Evolutionary conservation across 2,888 invertebrate genomes (phyloP).

Genomic region (Nymphalis c-album): DNA sequence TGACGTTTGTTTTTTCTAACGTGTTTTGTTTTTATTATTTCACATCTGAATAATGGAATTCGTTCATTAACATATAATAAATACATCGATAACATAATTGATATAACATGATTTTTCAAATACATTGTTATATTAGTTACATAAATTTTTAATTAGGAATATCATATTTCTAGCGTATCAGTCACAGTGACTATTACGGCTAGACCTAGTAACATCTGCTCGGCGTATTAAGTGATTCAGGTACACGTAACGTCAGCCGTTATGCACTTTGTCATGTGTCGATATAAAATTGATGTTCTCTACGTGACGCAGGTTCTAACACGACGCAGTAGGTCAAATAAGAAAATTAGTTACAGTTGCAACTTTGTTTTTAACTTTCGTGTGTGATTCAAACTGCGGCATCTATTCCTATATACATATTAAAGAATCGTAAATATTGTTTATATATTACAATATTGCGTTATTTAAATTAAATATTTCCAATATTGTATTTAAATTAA

Average conservation of each 20-base stretch:
- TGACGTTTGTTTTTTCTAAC: constrained; percentile 39
- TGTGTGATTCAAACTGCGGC: neutral
- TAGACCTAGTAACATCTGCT: constrained; percentile 17
- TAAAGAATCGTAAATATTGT: too few species aligned
- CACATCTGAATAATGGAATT: constrained; percentile 22
- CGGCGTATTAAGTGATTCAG: constrained; percentile 20
- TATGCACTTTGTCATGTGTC: constrained; percentile 43
- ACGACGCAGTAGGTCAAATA: constrained; percentile 32
- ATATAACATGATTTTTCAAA: constrained; percentile 5
- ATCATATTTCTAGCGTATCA: neutral
- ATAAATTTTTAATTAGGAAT: neutral
- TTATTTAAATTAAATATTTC: too few species aligned
- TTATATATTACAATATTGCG: too few species aligned
- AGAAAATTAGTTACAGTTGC: constrained; percentile 19
- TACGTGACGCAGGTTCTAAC: constrained; percentile 38
- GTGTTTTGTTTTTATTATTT: constrained; percentile 51
- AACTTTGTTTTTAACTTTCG: constrained; percentile 17
- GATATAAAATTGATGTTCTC: constrained; percentile 42
- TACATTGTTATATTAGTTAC: neutral
- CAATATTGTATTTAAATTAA: too few species aligned
- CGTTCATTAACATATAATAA: constrained; percentile 19
- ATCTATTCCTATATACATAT: too few species aligned
- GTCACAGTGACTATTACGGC: constrained; percentile 17
- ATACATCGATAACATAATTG: constrained; percentile 11
- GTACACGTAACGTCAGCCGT: constrained; percentile 29